Evolutionary conservation across 92 coral and sea anemone genomes (phyloP), one percentile per base, ranked within the genome.

Genomic region (Pocillopora meandrina): DNA sequence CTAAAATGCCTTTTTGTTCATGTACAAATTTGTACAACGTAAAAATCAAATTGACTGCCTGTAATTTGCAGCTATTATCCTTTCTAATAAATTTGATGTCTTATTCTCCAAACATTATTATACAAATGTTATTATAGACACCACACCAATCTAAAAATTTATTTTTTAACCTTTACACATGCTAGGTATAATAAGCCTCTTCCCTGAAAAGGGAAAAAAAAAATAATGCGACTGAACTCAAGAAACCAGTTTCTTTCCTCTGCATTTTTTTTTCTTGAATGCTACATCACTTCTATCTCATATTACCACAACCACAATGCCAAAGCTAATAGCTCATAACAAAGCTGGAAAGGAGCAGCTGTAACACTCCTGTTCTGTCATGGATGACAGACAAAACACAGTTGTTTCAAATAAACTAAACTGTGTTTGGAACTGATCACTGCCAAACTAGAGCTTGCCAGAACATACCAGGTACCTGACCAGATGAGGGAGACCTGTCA

Each of bases 201-300:
- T 79, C 71, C 65, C 83, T 49, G 23, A 71, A 79, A 66, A 79
- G 82, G 74, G 65, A 66, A 67, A 66, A 67, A 55, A 55, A 52
- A 23, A n/a, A 65, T 12, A 35, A 19, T 19, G 42, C 13, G 36
- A 10, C n/a, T 42, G 52, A 42, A 42, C 34, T 20, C 10, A 12
- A 34, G 72, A 16, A 47, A 9, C 14, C 64, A 12, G 52, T 35
- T 42, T 57, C 65, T 18, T 20, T 57, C 20, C 3, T 12, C 21
- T 6, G 10, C 47, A 12, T 42, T 42, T 42, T 42, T 42, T 42
- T 42, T 42, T 42, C 52, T 7, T 42, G 52, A 42, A 7, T 42
- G 8, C 52, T 42, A 42, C 52, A 42, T 42, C 8, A 42, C 52
- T 3, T 42, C 5, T 42, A 10, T 15, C 31, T 42, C 15, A 36